Evolutionary conservation across 64 coral and sea anemone genomes (phyloP).

Genomic region (Platygyra sinensis): DNA sequence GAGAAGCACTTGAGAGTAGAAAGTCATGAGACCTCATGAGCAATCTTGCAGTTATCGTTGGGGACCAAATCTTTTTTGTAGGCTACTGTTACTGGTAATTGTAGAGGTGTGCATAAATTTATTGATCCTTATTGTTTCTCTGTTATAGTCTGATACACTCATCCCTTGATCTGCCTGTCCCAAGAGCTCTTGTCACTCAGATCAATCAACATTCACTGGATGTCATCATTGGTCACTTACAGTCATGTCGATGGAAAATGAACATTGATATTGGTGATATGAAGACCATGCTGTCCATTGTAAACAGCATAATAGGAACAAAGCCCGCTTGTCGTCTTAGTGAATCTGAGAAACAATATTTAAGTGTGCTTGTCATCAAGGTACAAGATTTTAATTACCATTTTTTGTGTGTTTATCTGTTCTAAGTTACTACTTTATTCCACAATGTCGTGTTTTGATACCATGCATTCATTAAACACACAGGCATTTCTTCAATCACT

Average conservation of each 20-base stretch:
- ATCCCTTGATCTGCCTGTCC: constrained; percentile 64
- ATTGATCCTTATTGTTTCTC: background rate
- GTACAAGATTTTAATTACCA: constrained; percentile 24
- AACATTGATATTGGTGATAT: constrained; percentile 80
- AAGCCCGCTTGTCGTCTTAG: constrained; percentile 74
- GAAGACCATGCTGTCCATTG: constrained; percentile 82
- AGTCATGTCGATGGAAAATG: constrained; percentile 75
- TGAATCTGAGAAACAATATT: constrained; percentile 43
- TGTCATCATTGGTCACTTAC: constrained; percentile 54
- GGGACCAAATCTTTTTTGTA: too few relatives aligned
- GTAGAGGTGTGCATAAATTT: background rate
- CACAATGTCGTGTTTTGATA: background rate
- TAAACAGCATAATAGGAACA: constrained; percentile 67
- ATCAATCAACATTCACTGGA: constrained; percentile 71
- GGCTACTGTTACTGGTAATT: too few relatives aligned
- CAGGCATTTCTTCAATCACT: constrained; percentile 89
- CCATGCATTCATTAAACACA: background rate
- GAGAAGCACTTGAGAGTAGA: too few relatives aligned
- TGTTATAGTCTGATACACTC: constrained; percentile 75
- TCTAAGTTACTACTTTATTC: too few relatives aligned
- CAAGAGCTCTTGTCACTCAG: constrained; percentile 62
- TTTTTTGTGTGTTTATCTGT: background rate
- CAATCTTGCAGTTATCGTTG: too few relatives aligned
- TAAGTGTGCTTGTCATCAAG: constrained; percentile 66
- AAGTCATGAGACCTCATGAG: too few relatives aligned